Conservation (phyloP, 1,140 invertebrate genomes). For the Drosophila micromelanica region DNA sequence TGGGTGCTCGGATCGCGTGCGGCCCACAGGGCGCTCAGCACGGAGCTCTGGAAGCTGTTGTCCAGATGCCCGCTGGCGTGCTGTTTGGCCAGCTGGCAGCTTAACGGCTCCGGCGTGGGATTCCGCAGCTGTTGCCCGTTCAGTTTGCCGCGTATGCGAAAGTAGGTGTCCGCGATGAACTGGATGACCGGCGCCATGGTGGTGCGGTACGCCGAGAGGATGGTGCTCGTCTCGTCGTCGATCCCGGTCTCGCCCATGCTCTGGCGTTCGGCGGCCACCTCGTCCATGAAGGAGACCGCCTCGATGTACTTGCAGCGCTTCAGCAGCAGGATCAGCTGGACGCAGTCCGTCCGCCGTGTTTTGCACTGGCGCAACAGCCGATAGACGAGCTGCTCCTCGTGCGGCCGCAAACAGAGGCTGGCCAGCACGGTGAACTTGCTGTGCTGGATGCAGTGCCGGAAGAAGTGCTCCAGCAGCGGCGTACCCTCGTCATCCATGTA, state of each 20-base stretch:
- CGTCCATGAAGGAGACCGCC: slow-evolving; percentile 74
- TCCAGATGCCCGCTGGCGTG: slow-evolving; percentile 53
- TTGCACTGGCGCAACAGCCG: slow-evolving; percentile 51
- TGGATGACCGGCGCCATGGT: slow-evolving; percentile 76
- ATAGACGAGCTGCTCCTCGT: slow-evolving; percentile 63
- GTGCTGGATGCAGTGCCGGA: slow-evolving; percentile 51
- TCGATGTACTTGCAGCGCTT: slow-evolving; percentile 80
- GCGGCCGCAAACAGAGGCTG: slow-evolving; percentile 58
- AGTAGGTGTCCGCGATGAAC: slow-evolving; percentile 66
- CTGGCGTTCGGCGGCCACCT: slow-evolving; percentile 41
- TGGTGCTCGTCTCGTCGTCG: slow-evolving; percentile 22
- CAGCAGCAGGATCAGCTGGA: slow-evolving; percentile 73
- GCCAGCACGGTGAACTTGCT: slow-evolving; percentile 58
- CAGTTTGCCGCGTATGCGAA: slow-evolving; percentile 58
- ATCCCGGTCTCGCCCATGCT: slow-evolving; percentile 11
- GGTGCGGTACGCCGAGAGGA: slow-evolving; percentile 65
- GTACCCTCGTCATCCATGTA: slow-evolving; percentile 45
- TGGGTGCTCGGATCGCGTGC: slow-evolving; percentile 29
- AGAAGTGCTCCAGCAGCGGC: slow-evolving; percentile 69
- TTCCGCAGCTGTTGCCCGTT: slow-evolving; percentile 29
- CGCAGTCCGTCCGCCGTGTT: slow-evolving; percentile 46
- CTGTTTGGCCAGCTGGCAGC: slow-evolving; percentile 69
- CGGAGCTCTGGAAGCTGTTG: slow-evolving; percentile 71
- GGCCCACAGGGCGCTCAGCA: slow-evolving; percentile 62
- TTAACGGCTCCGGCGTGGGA: slow-evolving; percentile 58